These are phyloP conservation scores for zebrafish (Danio rerio) DNA, from an alignment of 2,113 vertebrate genomes.

Conservation along the genomic window DNA sequence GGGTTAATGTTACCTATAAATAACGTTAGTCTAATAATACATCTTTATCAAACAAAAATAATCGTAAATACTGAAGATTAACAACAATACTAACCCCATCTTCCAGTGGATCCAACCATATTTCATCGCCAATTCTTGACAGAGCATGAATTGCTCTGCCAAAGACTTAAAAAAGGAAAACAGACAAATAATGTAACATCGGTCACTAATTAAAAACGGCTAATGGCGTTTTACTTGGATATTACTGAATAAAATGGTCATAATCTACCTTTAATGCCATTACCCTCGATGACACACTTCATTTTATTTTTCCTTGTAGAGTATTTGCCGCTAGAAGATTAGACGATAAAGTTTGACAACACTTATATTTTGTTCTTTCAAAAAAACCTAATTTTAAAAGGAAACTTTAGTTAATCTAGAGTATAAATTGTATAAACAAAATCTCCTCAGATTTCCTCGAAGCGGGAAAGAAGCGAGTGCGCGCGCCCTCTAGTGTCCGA, in stretches of 20 bases:
- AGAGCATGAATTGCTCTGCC: constrained; percentile 88
- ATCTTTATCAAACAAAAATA: neutral
- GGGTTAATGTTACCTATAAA: no score
- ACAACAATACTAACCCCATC: constrained; percentile 81
- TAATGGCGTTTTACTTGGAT: no score
- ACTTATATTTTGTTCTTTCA: neutral
- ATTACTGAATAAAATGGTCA: neutral
- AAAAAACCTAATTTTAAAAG: neutral
- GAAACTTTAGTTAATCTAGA: neutral
- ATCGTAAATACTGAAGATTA: neutral
- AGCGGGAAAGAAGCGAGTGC: neutral
- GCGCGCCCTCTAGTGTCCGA: constrained; percentile 7
- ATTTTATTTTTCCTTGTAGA: constrained; percentile 54
- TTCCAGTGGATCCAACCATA: constrained; percentile 89
- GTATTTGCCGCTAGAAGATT: neutral
- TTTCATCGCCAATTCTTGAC: constrained; percentile 85
- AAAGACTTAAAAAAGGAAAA: constrained; percentile 77
- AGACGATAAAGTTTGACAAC: neutral
- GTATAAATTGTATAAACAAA: neutral
- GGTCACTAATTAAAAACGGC: neutral
- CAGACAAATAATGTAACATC: neutral
- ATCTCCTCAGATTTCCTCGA: neutral
- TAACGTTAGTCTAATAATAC: no score
- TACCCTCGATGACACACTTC: constrained; percentile 73
- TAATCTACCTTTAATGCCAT: constrained; percentile 70